Percentiles rank a stretch among this genome's conserved stretches.
Evolutionary conservation across 1,140 invertebrate genomes (phyloP).

Genomic region (Drosophila tani): DNA sequence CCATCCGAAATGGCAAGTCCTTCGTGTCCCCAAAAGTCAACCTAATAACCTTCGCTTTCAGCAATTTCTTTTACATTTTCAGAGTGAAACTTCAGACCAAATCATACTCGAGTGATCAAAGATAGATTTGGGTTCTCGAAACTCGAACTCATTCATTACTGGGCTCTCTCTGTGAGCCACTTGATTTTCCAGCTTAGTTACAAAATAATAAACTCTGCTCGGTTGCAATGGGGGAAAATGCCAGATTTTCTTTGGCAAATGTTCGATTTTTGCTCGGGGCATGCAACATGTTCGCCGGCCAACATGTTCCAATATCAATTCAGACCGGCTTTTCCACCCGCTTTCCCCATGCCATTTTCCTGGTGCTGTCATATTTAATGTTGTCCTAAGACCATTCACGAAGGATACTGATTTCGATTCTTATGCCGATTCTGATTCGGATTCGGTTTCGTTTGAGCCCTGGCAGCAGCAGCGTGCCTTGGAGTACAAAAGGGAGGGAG

Average conservation of each 20-base stretch:
- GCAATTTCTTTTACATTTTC: not conserved
- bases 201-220: conserved; percentile 9
- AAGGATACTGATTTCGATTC: conserved; percentile 39
- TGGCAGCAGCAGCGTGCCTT: not conserved
- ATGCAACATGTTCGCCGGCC: conserved; percentile 37
- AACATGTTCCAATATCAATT: conserved; percentile 12
- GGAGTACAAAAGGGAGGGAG: conserved; percentile 21
- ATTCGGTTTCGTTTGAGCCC: conserved; percentile 25
- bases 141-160: not conserved
- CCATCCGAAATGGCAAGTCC: not conserved
- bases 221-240: conserved; percentile 2
- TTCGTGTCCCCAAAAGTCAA: not conserved
- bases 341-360: not conserved
- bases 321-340: not conserved
- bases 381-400: conserved; percentile 40
- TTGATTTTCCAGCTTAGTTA: not conserved
- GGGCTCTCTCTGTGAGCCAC: not conserved
- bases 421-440: conserved; percentile 34
- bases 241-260: not conserved
- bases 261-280: conserved; percentile 1
- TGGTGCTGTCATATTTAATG: conserved; percentile 35
- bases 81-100: not conserved
- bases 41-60: not conserved
- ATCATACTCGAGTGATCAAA: not conserved
- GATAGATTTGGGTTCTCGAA: too few species aligned